Evolutionary conservation across 2,888 invertebrate genomes (phyloP).

Genomic region (Plusia festucae): DNA sequence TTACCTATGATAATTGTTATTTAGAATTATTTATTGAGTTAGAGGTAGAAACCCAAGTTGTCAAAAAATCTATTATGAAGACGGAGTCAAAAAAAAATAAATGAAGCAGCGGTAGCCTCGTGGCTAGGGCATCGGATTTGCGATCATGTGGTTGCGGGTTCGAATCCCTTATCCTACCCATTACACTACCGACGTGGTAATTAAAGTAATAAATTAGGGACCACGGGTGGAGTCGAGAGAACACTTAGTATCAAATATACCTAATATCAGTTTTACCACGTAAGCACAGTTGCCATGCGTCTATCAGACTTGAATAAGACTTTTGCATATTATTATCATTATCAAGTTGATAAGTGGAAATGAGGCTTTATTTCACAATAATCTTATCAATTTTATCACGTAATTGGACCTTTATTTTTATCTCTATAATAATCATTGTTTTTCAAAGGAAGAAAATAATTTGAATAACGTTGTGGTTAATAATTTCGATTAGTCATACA

Average conservation of each 20-base stretch:
- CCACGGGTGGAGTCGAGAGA: no score
- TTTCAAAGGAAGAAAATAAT: not conserved
- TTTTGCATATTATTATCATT: conserved; percentile 14
- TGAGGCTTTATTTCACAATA: conserved; percentile 1
- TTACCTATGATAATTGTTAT: not conserved
- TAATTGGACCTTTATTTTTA: not conserved
- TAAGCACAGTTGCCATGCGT: conserved; percentile 10
- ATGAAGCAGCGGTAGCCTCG: no score
- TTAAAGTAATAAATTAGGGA: no score
- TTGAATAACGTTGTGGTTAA: not conserved
- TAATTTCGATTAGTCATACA: not conserved
- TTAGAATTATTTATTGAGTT: not conserved
- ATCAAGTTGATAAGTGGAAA: conserved; percentile 22
- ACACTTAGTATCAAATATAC: not conserved
- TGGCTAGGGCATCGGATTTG: no score
- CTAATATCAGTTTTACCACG: not conserved
- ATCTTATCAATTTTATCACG: conserved; percentile 9
- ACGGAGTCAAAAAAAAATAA: not conserved
- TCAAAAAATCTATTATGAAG: not conserved
- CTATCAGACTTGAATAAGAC: conserved; percentile 1
- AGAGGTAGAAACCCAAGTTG: not conserved
- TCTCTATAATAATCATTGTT: not conserved
- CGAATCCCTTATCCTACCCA: no score
- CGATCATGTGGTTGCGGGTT: no score
- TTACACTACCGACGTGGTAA: no score